phyloP scores from a whole-genome alignment of 2,797 vertebrate genomes.

The Synaphobranchus kaupii region DNA sequence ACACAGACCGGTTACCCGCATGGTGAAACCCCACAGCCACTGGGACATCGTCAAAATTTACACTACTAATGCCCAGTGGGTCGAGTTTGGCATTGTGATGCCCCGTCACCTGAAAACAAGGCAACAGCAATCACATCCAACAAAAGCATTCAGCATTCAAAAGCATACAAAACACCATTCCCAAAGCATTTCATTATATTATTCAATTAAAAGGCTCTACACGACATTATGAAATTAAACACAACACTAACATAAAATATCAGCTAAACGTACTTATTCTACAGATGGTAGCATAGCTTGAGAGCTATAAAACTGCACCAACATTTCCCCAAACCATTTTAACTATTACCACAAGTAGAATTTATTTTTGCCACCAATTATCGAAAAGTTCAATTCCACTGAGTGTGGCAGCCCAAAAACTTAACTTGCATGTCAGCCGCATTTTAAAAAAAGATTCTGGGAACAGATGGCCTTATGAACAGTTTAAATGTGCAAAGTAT shows the following conservation, averaged over 20 bases:
- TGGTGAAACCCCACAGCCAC: slow-evolving; percentile 87
- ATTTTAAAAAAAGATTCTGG: not conserved
- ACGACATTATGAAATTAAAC: not conserved
- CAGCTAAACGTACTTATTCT: not conserved
- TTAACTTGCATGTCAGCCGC: not conserved
- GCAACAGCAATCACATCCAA: slow-evolving; percentile 65
- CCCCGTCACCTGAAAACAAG: slow-evolving; percentile 91
- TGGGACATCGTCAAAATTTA: slow-evolving; percentile 96
- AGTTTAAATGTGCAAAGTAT: not conserved
- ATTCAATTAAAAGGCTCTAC: not conserved
- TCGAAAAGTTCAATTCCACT: not conserved
- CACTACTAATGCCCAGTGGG: slow-evolving; percentile 97
- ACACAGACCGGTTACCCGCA: slow-evolving; percentile 86
- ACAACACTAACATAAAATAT: not conserved
- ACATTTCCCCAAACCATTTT: not conserved
- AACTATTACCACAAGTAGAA: not conserved
- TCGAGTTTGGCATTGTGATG: slow-evolving; percentile 95
- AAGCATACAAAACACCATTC: not conserved
- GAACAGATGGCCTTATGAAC: not conserved
- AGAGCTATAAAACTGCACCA: not conserved
- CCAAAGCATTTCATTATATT: not conserved
- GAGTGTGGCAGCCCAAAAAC: not conserved
- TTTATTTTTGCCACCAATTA: not conserved
- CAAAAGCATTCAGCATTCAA: not conserved
- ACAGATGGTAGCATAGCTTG: not conserved